Conservation (phyloP, 2,113 vertebrate species). For the Lichenostomus cassidix region DNA sequence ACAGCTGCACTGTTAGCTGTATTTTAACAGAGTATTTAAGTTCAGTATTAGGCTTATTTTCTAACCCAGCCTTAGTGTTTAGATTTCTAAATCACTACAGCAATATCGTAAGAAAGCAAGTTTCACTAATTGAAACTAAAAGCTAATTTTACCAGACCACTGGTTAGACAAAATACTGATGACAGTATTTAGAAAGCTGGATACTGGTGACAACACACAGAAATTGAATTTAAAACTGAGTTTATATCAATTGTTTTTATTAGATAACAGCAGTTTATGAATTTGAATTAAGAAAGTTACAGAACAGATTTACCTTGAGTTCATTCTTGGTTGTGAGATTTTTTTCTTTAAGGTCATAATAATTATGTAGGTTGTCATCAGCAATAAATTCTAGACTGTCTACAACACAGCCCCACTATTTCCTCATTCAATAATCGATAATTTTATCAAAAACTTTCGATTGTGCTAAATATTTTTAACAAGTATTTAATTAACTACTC, state of each 20-base stretch:
- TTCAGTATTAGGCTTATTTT: not conserved
- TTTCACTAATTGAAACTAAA: not conserved
- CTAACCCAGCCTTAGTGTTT: not conserved
- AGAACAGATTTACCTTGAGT: constrained; percentile 47
- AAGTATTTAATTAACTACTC: not conserved
- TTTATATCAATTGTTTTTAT: constrained; percentile 59
- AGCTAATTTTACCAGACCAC: not conserved
- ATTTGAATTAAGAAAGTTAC: constrained; percentile 57
- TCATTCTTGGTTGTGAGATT: not conserved
- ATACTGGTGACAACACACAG: not conserved
- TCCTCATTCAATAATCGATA: constrained; percentile 6
- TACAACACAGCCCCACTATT: constrained; percentile 72
- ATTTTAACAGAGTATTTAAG: not conserved
- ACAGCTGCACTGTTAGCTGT: not conserved
- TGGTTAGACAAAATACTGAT: not conserved
- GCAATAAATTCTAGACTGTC: constrained; percentile 61
- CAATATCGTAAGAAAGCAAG: not conserved
- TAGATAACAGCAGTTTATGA: constrained; percentile 61
- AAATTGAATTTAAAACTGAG: not conserved
- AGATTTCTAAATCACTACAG: not conserved
- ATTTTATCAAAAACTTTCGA: constrained; percentile 66
- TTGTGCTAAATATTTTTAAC: constrained; percentile 42
- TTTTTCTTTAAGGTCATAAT: not conserved
- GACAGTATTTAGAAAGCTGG: not conserved
- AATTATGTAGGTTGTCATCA: constrained; percentile 31